Percentiles rank a stretch among this genome's conserved stretches.
Conservation (phyloP, 2,113 vertebrate genomes). For the Tychaedon coryphoeus region DNA sequence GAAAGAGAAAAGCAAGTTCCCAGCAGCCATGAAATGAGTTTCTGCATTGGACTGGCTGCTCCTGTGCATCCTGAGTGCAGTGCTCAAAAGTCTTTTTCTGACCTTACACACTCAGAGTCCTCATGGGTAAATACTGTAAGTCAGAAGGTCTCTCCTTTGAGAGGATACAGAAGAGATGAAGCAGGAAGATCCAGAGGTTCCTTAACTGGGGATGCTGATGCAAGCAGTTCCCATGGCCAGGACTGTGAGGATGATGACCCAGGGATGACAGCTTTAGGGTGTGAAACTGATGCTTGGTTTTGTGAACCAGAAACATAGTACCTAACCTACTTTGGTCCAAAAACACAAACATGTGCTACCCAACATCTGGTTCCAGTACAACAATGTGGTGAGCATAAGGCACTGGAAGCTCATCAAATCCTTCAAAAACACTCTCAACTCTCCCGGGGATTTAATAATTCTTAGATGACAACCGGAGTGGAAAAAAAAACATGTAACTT, state of each 20-base stretch:
- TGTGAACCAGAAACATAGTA: neutral
- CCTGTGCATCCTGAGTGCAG: neutral
- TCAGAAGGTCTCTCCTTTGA: neutral
- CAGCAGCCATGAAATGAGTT: neutral
- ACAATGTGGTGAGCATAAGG: neutral
- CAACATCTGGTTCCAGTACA: neutral
- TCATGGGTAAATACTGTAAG: neutral
- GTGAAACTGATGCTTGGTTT: neutral
- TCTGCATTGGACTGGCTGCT: neutral
- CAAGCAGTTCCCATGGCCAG: neutral
- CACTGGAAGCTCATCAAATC: slow-evolving; percentile 34
- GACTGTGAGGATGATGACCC: neutral
- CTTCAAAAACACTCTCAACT: slow-evolving; percentile 4
- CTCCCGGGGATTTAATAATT: neutral
- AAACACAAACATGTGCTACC: neutral
- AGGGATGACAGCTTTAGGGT: neutral
- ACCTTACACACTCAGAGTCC: neutral
- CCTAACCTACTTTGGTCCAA: neutral
- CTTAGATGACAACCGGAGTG: neutral
- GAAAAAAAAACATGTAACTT: neutral
- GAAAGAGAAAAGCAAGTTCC: neutral
- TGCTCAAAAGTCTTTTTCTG: neutral
- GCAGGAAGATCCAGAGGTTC: neutral
- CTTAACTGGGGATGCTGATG: neutral
- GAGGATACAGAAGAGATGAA: neutral